Base-by-base conservation (phyloP, 2,888 invertebrate genomes). In the Heliconius charithonia region DNA sequence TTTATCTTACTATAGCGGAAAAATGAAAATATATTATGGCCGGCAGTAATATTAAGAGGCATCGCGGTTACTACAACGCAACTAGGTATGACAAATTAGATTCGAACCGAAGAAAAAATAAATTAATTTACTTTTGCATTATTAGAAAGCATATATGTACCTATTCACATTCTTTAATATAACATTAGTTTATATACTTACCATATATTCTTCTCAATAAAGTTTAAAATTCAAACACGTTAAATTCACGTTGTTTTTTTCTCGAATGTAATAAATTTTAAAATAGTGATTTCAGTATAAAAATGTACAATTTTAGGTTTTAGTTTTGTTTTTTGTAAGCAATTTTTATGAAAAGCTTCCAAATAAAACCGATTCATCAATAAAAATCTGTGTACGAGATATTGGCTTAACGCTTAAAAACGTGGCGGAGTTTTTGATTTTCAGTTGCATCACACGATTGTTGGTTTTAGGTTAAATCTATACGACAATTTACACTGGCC, bases 311-410 rank as follows among this genome's bases (percentile, higher is more conserved):
- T 69, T 69, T 41, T n/a, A 69, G 69, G 2, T 69, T 51, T 51
- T 16, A 45, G 45, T 37, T 37, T 37, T 10, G 37, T 69, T 69
- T 69, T 41, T 69, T 69, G 25, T 69, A 69, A 25, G n/a, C 19
- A 19, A 16, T 51, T 45, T 51, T 22, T 22, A 69, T 27, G 69
- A 45, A 63, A 45, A 69, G 45, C 69, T 27, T 25, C 69, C 25
- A 69, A 69, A 69, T 45, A 69, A 69, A 69, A 69, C 45, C 69
- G 41, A 69, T 69, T 69, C 69, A 69, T 69, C 69, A 69, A 69
- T 69, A 69, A 69, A 41, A 69, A 69, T 69, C 69, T 69, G 69
- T 69, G 41, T 69, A 45, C 41, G 41, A 41, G 69, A 69, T 69
- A 69, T 69, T 69, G 41, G 69, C 32, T 71, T 56, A 32, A 59